A percentile compares a stretch with the other conserved stretches of the same genome.
phyloP scores from a whole-genome alignment of 2,113 vertebrate species.

The Edolisoma coerulescens region DNA sequence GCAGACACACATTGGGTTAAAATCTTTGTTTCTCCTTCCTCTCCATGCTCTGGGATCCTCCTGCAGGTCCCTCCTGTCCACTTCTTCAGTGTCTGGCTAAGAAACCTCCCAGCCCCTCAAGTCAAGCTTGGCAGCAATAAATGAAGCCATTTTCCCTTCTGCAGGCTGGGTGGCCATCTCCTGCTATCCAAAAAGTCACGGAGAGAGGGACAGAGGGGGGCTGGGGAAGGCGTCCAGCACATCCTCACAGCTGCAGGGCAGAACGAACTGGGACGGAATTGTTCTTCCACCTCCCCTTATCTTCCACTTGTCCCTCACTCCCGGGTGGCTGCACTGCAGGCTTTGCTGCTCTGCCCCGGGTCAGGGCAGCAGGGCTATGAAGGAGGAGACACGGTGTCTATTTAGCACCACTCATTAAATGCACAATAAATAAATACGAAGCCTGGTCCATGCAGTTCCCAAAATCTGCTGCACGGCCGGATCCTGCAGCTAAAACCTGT shows the following conservation, averaged over 20 bases:
- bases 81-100: neutral
- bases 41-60: neutral
- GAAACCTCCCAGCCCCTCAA: neutral
- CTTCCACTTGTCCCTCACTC: neutral
- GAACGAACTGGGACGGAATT: rapidly evolving
- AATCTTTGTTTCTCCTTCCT: neutral
- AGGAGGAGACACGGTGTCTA: neutral
- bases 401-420: neutral
- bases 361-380: neutral
- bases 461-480: neutral
- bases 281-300: neutral
- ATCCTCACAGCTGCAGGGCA: neutral
- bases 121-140: neutral
- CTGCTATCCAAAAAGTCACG: neutral
- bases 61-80: neutral
- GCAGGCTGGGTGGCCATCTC: neutral
- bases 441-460: neutral
- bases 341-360: neutral
- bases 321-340: neutral
- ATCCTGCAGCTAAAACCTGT: neutral
- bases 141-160: neutral
- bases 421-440: neutral
- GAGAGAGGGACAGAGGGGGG: neutral
- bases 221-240: rapidly evolving
- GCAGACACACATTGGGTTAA: rapidly evolving